Evolutionary conservation across 1,140 invertebrate genomes (phyloP), one percentile per base, ranked within the genome.

Genomic region (Caenorhabditis brenneri): DNA sequence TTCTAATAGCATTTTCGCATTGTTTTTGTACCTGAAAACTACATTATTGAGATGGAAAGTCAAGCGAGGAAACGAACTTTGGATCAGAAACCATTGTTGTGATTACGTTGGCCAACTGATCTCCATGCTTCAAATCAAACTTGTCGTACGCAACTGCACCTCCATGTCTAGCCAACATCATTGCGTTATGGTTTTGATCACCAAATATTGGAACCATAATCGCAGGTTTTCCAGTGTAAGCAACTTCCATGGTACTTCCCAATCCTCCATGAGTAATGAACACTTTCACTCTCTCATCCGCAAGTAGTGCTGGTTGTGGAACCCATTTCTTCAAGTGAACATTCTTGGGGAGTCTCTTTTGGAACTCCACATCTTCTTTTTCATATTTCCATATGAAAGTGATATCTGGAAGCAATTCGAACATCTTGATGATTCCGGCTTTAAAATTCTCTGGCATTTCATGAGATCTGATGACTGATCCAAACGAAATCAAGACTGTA

Each of bases 251-350:
- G 22, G 58, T 86, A 48, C 88, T 84, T 60, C 87, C 87, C 39
- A 85, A 82, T 29, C 88, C 88, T 78, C 85, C 86, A 48, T 88
- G 88, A 15, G 88, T 88, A 36, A 88, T 83, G 82, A 88, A 88
- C 3, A 85, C n/a, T 31, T 48, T 51, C 9, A 86, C 49, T 27
- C 86, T 53, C 12, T 82, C 36, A 82, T 88, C 88, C 46, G 85
- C 88, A 48, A 86, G 51, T 24, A 88, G 39, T 31, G 85, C 81
- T n/a, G 49, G 49, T n/a, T 65, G 65, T 12, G 42, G 42, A 29
- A 83, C 46, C 39, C 46, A 83, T 74, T 83, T 74, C 19, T 69
- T 78, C 9, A 86, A 31, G 22, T 86, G 60, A 39, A 65, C 85
- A 58, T 65, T 79, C 31, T 86, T 22, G 7, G 65, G 65, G 6